These are phyloP conservation scores for Oncorhynchus tshawytscha DNA, from an alignment of 2,113 vertebrate species.

Conservation along the genomic window DNA sequence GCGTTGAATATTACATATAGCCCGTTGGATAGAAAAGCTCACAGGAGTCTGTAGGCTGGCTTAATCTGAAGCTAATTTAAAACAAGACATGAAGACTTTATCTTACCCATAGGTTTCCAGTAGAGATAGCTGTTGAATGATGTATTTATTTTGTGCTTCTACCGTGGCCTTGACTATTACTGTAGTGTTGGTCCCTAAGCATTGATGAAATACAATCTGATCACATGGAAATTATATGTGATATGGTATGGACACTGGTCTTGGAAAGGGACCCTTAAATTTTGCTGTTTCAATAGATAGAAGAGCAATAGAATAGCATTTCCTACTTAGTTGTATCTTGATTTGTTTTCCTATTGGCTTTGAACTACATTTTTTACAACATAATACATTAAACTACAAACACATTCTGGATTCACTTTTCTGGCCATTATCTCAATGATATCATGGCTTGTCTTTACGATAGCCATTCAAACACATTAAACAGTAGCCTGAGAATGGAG, in stretches of 20 bases:
- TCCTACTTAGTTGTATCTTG: slow-evolving; percentile 63
- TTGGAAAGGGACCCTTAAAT: neutral
- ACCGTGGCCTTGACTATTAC: too few relatives aligned
- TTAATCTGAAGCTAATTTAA: slow-evolving; percentile 27
- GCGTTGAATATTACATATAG: slow-evolving; percentile 48
- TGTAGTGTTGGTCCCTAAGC: too few relatives aligned
- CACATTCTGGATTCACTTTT: slow-evolving; percentile 72
- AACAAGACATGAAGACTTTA: slow-evolving; percentile 2
- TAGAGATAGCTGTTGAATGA: too few relatives aligned
- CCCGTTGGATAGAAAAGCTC: slow-evolving; percentile 54
- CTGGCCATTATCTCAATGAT: slow-evolving; percentile 41
- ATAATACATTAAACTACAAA: slow-evolving; percentile 69
- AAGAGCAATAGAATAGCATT: slow-evolving; percentile 43
- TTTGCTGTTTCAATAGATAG: neutral
- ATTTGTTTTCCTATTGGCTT: slow-evolving; percentile 66
- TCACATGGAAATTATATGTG: slow-evolving; percentile 26
- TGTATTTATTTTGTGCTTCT: too few relatives aligned
- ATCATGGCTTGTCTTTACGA: slow-evolving; percentile 62
- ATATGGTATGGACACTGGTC: slow-evolving; percentile 3
- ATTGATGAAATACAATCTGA: slow-evolving; percentile 14
- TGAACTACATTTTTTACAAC: slow-evolving; percentile 60
- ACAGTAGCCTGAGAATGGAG: slow-evolving; percentile 56
- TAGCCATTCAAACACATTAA: slow-evolving; percentile 67
- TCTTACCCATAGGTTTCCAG: too few relatives aligned
- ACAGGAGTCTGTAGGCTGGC: slow-evolving; percentile 40